A percentile compares a stretch with the other conserved stretches of the same genome.
These are phyloP conservation scores for Sebastes iracundus DNA, from an alignment of 2,797 vertebrate genomes.

Conservation along the genomic window DNA sequence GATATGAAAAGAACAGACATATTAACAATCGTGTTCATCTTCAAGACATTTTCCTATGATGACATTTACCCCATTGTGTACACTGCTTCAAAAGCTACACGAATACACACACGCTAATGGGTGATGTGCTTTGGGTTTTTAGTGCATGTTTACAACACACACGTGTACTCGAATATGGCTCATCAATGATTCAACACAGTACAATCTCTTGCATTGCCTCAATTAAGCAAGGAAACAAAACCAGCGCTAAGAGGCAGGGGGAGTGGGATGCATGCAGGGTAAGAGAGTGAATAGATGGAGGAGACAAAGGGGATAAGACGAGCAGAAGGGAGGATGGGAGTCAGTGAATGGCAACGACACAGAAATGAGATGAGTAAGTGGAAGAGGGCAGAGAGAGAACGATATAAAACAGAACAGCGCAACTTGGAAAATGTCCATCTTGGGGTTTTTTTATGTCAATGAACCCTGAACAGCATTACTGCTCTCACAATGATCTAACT, in stretches of 20 bases:
- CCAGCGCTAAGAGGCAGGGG: conserved; percentile 44
- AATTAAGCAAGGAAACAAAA: conserved; percentile 60
- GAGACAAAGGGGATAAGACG: conserved; percentile 60
- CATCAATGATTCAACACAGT: conserved; percentile 60
- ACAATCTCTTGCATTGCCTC: conserved; percentile 36
- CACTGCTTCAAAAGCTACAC: conserved; percentile 13
- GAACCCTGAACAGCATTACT: neutral
- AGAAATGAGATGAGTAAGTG: conserved; percentile 44
- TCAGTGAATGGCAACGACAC: conserved; percentile 31
- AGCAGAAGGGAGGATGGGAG: conserved; percentile 46
- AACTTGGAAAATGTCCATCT: conserved; percentile 5
- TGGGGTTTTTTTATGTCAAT: neutral
- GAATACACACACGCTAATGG: conserved; percentile 30
- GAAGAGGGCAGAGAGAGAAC: conserved; percentile 4
- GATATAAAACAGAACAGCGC: conserved; percentile 9
- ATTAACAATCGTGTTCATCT: neutral
- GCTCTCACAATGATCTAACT: neutral
- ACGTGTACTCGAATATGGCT: conserved; percentile 9
- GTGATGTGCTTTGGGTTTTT: neutral
- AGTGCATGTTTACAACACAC: neutral
- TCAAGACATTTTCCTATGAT: neutral
- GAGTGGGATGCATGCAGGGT: conserved; percentile 27
- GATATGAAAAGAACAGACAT: neutral
- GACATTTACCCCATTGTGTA: neutral
- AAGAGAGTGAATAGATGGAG: conserved; percentile 46